Base-by-base conservation (phyloP, 2,888 invertebrate species). In the Sesamia inferens region DNA sequence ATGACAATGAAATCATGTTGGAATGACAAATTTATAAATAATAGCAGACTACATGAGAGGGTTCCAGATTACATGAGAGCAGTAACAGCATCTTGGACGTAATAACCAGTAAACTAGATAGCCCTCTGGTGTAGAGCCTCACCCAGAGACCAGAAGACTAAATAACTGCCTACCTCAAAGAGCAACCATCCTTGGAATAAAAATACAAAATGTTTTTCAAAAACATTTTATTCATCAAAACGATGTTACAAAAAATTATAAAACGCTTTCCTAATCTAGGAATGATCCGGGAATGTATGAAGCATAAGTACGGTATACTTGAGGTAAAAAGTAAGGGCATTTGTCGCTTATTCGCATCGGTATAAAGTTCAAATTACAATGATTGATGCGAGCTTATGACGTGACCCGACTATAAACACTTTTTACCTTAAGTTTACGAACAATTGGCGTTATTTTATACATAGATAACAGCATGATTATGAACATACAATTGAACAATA, bases 221-320 rank as follows among this genome's bases (percentile, higher is more conserved):
- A 66, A 73, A 82, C 68, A 76, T 58, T 85, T 81, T 85, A 86
- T 83, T 85, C 65, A 73, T 78, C 54, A 73, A 85, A 81, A 79
- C 70, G 39, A 78, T 81, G 14, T 81, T 86, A 86, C 74, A 83
- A 86, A 85, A 80, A 48, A 19, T 8, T 86, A 85, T 63, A 83
- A 86, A 82, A 85, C 64, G 54, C 59, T 74, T 72, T 76, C 71
- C 55, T 71, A 67, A 71, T 78, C 65, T 81, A 84, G 83, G 87
- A 88, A 87, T 87, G 83, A 79, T 76, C 74, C 77, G 71, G 90
- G 90, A 90, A 90, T 90, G 89, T 89, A 82, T 58, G 63, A 85
- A 85, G 83, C 87, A 31, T 31, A 31, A 3, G 78, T 72, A 83
- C 57, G 14, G n/a, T 73, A 76, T 67, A 81, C 57, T 64, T 58